A percentile compares a stretch with the other conserved stretches of the same genome.
These are phyloP conservation scores for Globicephala melas DNA, from an alignment of 2,113 vertebrate genomes.

Conservation along the genomic window DNA sequence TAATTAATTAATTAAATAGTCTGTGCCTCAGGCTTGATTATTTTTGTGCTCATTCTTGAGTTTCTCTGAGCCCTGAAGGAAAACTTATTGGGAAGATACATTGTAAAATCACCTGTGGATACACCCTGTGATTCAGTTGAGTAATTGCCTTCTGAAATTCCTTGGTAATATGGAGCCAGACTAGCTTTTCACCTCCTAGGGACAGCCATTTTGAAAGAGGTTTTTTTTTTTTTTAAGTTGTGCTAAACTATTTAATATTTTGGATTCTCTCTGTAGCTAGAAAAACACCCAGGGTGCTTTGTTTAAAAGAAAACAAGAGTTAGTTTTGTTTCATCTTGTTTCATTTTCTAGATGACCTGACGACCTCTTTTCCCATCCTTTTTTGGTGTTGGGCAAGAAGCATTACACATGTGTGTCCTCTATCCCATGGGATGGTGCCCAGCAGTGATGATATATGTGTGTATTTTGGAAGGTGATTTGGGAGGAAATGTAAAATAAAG, in stretches of 20 bases:
- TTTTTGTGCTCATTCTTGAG: not conserved
- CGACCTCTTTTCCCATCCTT: not conserved
- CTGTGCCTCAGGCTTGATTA: not conserved
- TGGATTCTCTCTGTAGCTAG: not conserved
- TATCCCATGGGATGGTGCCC: not conserved
- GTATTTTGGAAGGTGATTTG: slow-evolving; percentile 11
- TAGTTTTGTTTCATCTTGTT: not conserved
- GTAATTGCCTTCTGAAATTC: not conserved
- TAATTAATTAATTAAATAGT: slow-evolving; percentile 35
- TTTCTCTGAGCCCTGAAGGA: not conserved
- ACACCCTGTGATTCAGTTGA: not conserved
- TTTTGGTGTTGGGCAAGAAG: not conserved
- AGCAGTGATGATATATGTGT: not conserved
- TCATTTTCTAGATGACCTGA: not conserved
- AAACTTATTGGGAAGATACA: not conserved
- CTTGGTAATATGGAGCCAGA: not conserved
- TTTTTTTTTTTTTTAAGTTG: not conserved
- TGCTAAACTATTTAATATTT: slow-evolving; percentile 16
- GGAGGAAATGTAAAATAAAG: not conserved
- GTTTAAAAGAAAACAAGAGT: not conserved
- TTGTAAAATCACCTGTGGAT: not conserved
- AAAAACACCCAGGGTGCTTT: not conserved
- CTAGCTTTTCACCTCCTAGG: not conserved
- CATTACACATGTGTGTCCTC: not conserved
- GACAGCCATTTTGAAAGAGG: not conserved